Evolutionary conservation across 2,888 invertebrate genomes (phyloP).

Genomic region (Microplitis manilae): DNA sequence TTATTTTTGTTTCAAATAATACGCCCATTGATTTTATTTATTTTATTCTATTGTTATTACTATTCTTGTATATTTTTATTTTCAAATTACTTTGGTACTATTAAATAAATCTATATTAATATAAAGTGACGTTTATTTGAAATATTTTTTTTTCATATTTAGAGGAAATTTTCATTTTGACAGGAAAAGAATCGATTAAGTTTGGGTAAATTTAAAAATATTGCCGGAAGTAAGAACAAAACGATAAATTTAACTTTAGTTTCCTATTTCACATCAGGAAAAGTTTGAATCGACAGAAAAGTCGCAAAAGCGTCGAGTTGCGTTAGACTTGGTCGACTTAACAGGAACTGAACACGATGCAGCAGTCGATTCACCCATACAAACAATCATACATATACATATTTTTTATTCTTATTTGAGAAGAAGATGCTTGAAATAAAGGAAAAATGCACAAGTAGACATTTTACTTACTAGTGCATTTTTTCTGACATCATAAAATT

Average conservation of each 20-base stretch:
- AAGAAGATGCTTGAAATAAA: constrained; percentile 23
- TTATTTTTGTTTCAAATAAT: not conserved
- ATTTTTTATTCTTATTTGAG: not conserved
- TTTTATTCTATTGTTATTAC: not conserved
- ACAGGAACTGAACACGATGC: constrained; percentile 17
- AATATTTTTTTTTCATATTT: constrained; percentile 13
- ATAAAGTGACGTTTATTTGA: not conserved
- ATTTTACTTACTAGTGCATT: constrained; percentile 27
- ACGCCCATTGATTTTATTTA: not conserved
- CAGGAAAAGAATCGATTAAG: not conserved
- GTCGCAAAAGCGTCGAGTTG: constrained; percentile 36
- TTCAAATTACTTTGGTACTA: not conserved
- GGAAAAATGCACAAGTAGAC: constrained; percentile 35
- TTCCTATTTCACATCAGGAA: constrained; percentile 24
- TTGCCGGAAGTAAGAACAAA: constrained; percentile 2
- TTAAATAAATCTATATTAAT: not conserved
- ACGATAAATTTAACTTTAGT: constrained; percentile 37
- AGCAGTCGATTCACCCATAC: not conserved
- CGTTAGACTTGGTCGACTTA: constrained; percentile 33
- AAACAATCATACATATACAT: not conserved
- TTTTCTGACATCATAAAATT: constrained; percentile 21
- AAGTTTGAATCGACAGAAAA: constrained; percentile 39
- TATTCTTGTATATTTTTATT: not conserved
- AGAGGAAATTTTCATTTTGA: not conserved
- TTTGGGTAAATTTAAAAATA: constrained; percentile 20